A percentile compares a stretch with the other conserved stretches of the same genome.
These are phyloP conservation scores for Phoenoteleia sp. DNA, from an alignment of 2,888 invertebrate species.

Conservation along the genomic window DNA sequence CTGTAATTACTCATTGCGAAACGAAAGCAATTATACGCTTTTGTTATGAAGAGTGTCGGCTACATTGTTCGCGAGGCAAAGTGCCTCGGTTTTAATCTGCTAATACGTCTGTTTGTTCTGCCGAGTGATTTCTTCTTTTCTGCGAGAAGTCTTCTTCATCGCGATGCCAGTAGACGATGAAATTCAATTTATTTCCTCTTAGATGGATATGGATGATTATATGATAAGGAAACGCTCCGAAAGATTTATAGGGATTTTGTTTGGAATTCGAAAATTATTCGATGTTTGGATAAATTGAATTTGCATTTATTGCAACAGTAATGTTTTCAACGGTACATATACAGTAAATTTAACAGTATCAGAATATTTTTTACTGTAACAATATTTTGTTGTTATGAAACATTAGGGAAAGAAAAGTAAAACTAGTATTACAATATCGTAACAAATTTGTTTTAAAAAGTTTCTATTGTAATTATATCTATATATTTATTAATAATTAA, in stretches of 20 bases:
- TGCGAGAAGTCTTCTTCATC: neutral
- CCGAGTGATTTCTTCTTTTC: slow-evolving; percentile 28
- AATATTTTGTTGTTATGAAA: no score
- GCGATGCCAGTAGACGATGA: slow-evolving; percentile 36
- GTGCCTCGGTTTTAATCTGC: slow-evolving; percentile 15
- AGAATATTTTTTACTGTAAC: no score
- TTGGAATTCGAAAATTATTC: slow-evolving; percentile 43
- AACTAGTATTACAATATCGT: no score
- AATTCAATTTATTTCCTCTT: slow-evolving; percentile 54
- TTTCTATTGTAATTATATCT: no score
- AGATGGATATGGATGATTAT: slow-evolving; percentile 56
- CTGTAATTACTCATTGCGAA: slow-evolving; percentile 29
- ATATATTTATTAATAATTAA: no score
- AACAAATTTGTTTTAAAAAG: no score
- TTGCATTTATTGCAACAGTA: slow-evolving; percentile 54
- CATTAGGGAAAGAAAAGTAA: no score
- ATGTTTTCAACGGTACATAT: no score
- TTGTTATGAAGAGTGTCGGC: slow-evolving; percentile 27
- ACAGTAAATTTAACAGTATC: no score
- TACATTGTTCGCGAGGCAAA: slow-evolving; percentile 14
- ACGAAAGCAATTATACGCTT: slow-evolving; percentile 34
- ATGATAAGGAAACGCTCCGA: slow-evolving; percentile 27
- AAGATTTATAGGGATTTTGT: slow-evolving; percentile 51
- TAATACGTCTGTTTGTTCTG: slow-evolving; percentile 53
- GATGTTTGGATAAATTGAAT: slow-evolving; percentile 51